phyloP scores from a whole-genome alignment of 2,888 invertebrate species.

The Slavum lentiscoides region DNA sequence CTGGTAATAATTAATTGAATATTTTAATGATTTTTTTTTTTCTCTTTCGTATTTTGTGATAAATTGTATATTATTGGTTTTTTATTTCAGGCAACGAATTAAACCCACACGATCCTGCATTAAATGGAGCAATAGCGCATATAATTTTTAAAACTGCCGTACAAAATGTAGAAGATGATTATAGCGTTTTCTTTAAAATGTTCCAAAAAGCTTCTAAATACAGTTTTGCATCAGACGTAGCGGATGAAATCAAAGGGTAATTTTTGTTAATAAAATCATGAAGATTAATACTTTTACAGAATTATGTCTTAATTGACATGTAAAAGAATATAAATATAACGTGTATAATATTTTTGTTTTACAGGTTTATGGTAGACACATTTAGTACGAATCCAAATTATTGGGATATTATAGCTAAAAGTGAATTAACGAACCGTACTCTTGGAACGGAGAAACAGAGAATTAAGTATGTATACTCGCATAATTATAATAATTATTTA shows the following conservation, averaged over 20 bases:
- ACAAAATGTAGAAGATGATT: slow-evolving; percentile 25
- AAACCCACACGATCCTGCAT: slow-evolving; percentile 12
- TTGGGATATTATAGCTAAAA: slow-evolving; percentile 37
- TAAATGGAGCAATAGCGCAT: slow-evolving; percentile 34
- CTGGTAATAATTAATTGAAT: slow-evolving; percentile 10
- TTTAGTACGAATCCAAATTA: slow-evolving; percentile 30
- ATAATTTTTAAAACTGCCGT: slow-evolving; percentile 24
- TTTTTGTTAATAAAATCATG: neutral
- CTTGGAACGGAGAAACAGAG: slow-evolving; percentile 2
- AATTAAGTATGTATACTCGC: slow-evolving; percentile 24
- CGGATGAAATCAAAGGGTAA: slow-evolving; percentile 18
- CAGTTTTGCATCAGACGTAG: neutral
- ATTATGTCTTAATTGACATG: neutral
- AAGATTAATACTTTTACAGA: neutral
- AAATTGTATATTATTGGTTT: neutral
- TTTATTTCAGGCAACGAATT: slow-evolving; percentile 21
- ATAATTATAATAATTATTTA: neutral
- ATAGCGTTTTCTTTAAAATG: slow-evolving; percentile 37
- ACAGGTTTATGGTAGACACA: slow-evolving; percentile 18
- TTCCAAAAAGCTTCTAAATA: neutral
- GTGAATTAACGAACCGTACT: neutral
- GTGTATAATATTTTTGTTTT: neutral
- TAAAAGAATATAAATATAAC: neutral
- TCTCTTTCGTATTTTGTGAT: neutral
- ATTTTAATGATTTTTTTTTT: neutral